Evolutionary conservation across 2,797 vertebrate species (phyloP).

Genomic region (Alectoris magna): DNA sequence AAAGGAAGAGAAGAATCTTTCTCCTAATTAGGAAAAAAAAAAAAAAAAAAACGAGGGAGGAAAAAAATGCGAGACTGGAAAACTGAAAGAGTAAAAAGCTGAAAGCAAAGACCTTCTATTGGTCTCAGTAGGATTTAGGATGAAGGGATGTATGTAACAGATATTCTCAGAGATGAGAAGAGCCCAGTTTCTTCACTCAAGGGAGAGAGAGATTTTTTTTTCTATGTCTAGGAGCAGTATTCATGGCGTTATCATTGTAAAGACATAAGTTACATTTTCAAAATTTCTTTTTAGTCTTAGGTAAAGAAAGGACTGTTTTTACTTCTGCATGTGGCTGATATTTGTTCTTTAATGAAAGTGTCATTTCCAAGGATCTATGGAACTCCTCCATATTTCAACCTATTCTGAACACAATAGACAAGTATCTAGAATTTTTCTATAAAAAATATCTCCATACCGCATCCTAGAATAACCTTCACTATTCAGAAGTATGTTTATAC

Average conservation of each 20-base stretch:
- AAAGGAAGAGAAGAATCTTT: background rate
- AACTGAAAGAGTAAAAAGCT: background rate
- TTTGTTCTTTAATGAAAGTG: background rate
- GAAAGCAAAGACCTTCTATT: background rate
- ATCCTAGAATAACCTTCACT: background rate
- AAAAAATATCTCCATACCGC: background rate
- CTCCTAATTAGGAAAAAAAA: slow-evolving; percentile 36
- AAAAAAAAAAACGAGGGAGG: background rate
- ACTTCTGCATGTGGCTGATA: background rate
- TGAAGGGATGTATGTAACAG: background rate
- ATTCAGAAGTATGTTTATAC: background rate
- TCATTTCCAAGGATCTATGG: background rate
- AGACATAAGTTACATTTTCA: background rate
- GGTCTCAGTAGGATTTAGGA: slow-evolving; percentile 3
- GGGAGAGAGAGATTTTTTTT: background rate
- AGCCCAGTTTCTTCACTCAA: background rate
- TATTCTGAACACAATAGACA: background rate
- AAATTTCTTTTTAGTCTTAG: background rate
- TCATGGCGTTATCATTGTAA: background rate
- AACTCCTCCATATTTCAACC: background rate
- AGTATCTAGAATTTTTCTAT: background rate
- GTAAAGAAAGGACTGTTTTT: background rate
- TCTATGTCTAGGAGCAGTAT: background rate
- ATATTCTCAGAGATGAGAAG: background rate
- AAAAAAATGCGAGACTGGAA: slow-evolving; percentile 1